phyloP scores from a whole-genome alignment of 1,140 invertebrate species.

The Macrobrachium rosenbergii region DNA sequence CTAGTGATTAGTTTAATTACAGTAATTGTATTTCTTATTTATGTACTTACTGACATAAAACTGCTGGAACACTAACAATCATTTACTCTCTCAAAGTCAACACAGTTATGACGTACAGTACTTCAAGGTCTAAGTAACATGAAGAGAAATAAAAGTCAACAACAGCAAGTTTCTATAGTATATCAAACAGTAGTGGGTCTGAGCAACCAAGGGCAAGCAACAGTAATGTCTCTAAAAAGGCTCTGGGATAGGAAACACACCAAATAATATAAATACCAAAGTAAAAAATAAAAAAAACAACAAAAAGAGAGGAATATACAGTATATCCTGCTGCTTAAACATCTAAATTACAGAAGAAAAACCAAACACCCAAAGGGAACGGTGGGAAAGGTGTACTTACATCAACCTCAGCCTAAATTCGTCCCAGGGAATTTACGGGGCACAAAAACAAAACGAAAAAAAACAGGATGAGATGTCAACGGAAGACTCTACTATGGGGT shows the following conservation, averaged over 20 bases:
- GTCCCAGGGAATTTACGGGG: slow-evolving; percentile 64
- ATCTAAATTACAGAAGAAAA: slow-evolving; percentile 38
- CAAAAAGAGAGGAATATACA: slow-evolving; percentile 13
- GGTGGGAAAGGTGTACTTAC: slow-evolving; percentile 56
- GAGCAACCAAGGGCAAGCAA: no score
- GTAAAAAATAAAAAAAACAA: not conserved
- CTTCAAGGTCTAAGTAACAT: no score
- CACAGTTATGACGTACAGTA: no score
- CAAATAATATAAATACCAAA: not conserved
- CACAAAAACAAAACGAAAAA: slow-evolving; percentile 56
- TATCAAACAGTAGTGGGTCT: no score
- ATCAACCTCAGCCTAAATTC: slow-evolving; percentile 63
- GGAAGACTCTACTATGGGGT: slow-evolving; percentile 35
- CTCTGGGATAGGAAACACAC: not conserved
- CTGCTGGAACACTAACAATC: no score
- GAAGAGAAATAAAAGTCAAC: no score
- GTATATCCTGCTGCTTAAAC: slow-evolving; percentile 29
- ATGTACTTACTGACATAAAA: no score
- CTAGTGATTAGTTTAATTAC: no score
- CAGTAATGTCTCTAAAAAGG: not conserved
- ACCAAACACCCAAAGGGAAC: slow-evolving; percentile 51
- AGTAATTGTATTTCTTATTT: no score
- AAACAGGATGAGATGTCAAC: slow-evolving; percentile 31
- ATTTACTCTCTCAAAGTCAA: no score
- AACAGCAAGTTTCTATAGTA: no score